A percentile compares a stretch with the other conserved stretches of the same genome.
phyloP scores from a whole-genome alignment of 2,113 vertebrate genomes.

The Oreochromis tanganicae region DNA sequence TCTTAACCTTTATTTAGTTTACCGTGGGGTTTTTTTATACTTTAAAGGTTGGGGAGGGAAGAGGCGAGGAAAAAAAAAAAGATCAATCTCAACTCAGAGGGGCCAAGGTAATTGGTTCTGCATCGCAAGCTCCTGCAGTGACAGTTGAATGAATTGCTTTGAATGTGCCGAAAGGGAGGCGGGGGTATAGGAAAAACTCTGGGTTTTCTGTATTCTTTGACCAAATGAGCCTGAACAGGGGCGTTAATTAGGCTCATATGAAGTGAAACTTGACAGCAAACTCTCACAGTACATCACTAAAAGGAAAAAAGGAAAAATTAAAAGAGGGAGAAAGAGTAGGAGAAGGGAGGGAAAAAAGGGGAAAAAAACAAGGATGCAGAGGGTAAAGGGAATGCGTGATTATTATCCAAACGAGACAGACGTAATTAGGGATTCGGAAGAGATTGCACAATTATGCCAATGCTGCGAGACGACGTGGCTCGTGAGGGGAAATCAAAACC shows the following conservation, averaged over 20 bases:
- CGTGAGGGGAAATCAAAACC: constrained; percentile 57
- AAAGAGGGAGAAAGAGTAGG: background rate
- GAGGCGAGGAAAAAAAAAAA: constrained; percentile 46
- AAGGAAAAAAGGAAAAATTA: constrained; percentile 9
- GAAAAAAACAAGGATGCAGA: constrained; percentile 16
- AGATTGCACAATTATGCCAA: constrained; percentile 62
- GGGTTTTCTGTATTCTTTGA: constrained; percentile 73
- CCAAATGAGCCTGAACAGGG: constrained; percentile 80
- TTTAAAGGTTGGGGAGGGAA: constrained; percentile 63
- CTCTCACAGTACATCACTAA: constrained; percentile 66
- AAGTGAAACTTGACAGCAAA: constrained; percentile 75
- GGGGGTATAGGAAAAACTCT: constrained; percentile 55
- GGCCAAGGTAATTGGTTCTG: constrained; percentile 80
- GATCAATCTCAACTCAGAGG: constrained; percentile 75
- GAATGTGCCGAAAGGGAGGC: constrained; percentile 59
- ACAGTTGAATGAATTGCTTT: constrained; percentile 81
- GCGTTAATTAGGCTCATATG: constrained; percentile 76
- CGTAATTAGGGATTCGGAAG: constrained; percentile 65
- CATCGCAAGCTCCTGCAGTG: constrained; percentile 75
- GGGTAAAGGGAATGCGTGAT: constrained; percentile 62
- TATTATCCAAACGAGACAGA: constrained; percentile 70
- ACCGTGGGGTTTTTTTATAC: constrained; percentile 62
- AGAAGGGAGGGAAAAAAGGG: background rate
- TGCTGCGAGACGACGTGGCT: constrained; percentile 24
- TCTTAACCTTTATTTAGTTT: constrained; percentile 77